Conservation (phyloP, 2,113 vertebrate genomes). For the Entomyzon cyanotis region DNA sequence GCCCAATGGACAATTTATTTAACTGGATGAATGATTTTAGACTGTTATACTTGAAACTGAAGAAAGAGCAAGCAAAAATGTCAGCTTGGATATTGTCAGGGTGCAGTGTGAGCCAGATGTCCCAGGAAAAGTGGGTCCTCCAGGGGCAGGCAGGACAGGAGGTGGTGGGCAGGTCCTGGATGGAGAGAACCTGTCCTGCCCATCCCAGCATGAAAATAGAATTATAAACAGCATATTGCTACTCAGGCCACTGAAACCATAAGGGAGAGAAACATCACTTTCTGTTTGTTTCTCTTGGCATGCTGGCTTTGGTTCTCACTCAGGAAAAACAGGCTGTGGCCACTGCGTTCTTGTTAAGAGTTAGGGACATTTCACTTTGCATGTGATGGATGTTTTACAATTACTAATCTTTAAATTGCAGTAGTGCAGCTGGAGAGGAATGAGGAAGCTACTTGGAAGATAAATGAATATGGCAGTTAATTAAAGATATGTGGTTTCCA, state of each 20-base stretch:
- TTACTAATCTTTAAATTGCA: constrained; percentile 64
- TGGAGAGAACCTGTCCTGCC: background rate
- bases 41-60: background rate
- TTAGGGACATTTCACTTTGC: constrained; percentile 41
- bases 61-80: background rate
- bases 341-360: constrained; percentile 33
- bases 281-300: background rate
- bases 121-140: background rate
- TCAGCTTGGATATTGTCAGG: background rate
- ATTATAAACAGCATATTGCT: background rate
- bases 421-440: constrained; percentile 22
- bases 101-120: background rate
- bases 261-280: background rate
- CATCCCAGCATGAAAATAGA: background rate
- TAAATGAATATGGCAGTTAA: constrained; percentile 64
- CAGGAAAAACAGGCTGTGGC: background rate
- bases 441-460: constrained; percentile 50
- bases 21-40: background rate
- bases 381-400: constrained; percentile 65
- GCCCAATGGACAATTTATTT: background rate
- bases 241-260: background rate
- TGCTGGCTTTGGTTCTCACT: background rate
- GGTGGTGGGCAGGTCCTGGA: background rate
- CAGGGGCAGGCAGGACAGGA: background rate
- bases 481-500: constrained; percentile 54